These are phyloP conservation scores for Dicyrtoma fusca DNA, from an alignment of 2,888 invertebrate genomes.

Conservation along the genomic window DNA sequence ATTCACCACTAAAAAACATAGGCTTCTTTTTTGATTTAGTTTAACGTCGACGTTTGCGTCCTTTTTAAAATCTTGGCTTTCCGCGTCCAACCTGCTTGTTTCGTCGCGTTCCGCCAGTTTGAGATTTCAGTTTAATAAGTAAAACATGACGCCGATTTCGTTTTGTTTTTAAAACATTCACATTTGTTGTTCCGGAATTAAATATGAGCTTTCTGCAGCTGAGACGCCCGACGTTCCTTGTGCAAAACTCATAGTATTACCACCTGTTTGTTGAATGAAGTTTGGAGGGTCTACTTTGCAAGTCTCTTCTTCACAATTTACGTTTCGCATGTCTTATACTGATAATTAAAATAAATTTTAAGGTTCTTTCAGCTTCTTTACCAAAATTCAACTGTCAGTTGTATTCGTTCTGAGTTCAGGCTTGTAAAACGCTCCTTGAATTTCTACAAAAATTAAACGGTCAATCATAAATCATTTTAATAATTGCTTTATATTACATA, in stretches of 20 bases:
- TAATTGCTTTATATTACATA: too few species aligned
- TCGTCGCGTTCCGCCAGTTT: too few species aligned
- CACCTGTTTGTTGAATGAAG: not conserved
- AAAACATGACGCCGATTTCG: too few species aligned
- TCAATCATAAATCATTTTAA: too few species aligned
- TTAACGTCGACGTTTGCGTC: not conserved
- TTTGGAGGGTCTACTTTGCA: not conserved
- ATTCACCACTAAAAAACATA: not conserved
- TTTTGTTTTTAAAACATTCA: too few species aligned
- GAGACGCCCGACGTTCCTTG: not conserved
- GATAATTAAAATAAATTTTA: not conserved
- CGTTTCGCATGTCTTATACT: not conserved
- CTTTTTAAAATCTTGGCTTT: not conserved
- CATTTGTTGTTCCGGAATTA: too few species aligned
- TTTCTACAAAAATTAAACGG: too few species aligned
- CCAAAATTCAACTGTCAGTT: not conserved
- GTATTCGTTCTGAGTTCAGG: not conserved
- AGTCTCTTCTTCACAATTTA: not conserved
- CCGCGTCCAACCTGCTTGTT: not conserved
- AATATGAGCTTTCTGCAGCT: not conserved
- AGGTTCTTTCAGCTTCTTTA: not conserved
- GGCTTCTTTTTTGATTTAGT: not conserved
- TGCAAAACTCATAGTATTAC: not conserved
- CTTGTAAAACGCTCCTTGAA: too few species aligned
- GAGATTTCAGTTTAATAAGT: too few species aligned